Evolutionary conservation across 1,140 invertebrate genomes (phyloP), one percentile per base, ranked within the genome.

Genomic region (Temnothorax nylanderi): DNA sequence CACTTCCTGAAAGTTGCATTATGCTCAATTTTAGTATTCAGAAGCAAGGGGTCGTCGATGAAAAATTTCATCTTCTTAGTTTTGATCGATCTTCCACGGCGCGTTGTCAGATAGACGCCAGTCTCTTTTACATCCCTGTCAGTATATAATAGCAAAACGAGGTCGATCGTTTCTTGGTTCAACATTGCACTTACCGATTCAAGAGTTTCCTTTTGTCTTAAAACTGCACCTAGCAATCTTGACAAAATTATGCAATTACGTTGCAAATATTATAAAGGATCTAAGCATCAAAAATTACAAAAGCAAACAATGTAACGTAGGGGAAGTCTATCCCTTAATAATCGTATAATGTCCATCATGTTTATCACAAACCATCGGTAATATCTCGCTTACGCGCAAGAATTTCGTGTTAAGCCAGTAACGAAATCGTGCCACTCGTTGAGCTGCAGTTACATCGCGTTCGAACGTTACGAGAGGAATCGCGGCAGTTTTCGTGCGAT

Each of bases 21-120:
- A 71, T 51, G 44, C 34, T 77, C n/a, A 26, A 74, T 87, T 62
- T 77, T 74, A 60, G 75, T 85, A 87, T 90, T 90, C 88, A 87
- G 47, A 32, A 54, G 62, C 60, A 69, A 69, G 47, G 16, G 11
- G n/a, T 34, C 54, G 51, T 58, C 80, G 64, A 86, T 81, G 64
- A 90, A 88, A 90, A 88, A 90, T 90, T 88, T 87, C 69, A 88
- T 82, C 81, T 85, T 54, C 86, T 86, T 65, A 88, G 62, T 58
- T 88, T 88, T 85, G 89, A 90, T 90, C 86, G 86, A 88, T 90
- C 58, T 74, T 69, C n/a, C 71, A 32, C 67, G 51, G 37, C 69
- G 26, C 76, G 81, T 90, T 80, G 47, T 87, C 89, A 37, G 21
- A 87, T 87, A 62, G 67, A 34, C 49, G 26, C 60, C 51, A 87